Conservation (phyloP, 1,140 invertebrate genomes). For the Achroia grisella region DNA sequence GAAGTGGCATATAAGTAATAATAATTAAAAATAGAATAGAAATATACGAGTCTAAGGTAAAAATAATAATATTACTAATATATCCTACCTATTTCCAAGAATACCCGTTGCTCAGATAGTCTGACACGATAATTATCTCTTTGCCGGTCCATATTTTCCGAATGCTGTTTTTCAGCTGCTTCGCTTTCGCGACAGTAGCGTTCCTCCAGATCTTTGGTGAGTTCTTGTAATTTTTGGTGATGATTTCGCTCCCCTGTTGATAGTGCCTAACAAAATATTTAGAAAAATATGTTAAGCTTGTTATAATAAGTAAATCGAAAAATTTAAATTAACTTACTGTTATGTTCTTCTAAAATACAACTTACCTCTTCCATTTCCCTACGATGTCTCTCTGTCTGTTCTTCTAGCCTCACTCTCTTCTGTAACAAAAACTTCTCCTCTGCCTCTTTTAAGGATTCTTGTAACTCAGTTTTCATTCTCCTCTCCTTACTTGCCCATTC, state of each 20-base stretch:
- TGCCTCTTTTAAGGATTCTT: constrained; percentile 70
- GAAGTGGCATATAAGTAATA: too few species aligned
- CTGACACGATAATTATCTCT: constrained; percentile 38
- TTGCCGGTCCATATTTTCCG: constrained; percentile 55
- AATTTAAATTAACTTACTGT: too few species aligned
- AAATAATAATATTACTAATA: not conserved
- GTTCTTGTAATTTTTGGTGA: constrained; percentile 33
- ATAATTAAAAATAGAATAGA: too few species aligned
- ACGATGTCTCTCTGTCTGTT: constrained; percentile 69
- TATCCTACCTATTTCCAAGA: constrained; percentile 50
- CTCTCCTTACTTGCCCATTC: constrained; percentile 65
- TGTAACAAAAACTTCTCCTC: constrained; percentile 73
- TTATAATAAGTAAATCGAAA: too few species aligned
- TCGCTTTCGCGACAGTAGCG: constrained; percentile 43
- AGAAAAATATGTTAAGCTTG: too few species aligned
- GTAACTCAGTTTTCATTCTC: constrained; percentile 65
- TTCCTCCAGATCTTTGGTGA: constrained; percentile 37
- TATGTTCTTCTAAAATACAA: not conserved
- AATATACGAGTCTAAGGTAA: too few species aligned
- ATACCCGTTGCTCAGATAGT: constrained; percentile 31
- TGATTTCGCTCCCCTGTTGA: constrained; percentile 55
- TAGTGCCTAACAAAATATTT: constrained; percentile 35
- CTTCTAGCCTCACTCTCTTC: constrained; percentile 60
- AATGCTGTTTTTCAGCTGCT: constrained; percentile 35
- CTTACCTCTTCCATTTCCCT: constrained; percentile 71